Evolutionary conservation across 2,888 invertebrate genomes (phyloP).

Genomic region (Sclerodermus sp.): DNA sequence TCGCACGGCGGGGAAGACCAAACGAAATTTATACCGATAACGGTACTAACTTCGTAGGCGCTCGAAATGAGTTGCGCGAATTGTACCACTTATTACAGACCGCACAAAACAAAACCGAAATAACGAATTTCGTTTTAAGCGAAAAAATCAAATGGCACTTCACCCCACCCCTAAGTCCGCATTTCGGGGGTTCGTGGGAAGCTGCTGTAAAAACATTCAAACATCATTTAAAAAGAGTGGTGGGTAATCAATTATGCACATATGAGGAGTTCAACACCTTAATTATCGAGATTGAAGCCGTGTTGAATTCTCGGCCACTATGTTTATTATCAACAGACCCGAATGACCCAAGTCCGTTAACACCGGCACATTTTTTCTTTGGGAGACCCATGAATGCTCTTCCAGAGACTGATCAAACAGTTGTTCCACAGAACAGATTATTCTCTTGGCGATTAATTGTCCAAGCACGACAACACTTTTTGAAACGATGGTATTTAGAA

Average conservation of each 20-base stretch:
- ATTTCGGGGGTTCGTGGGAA: constrained; percentile 15
- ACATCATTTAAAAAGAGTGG: constrained; percentile 20
- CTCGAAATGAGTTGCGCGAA: constrained; percentile 9
- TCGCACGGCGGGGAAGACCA: constrained; percentile 23
- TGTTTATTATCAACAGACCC: constrained; percentile 18
- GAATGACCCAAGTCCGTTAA: constrained; percentile 13
- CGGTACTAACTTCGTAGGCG: constrained; percentile 30
- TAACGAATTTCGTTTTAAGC: too few species aligned
- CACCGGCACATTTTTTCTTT: constrained; percentile 15
- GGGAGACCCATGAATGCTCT: not conserved
- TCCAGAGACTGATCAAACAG: not conserved
- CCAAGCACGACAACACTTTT: constrained; percentile 14
- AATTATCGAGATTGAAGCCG: constrained; percentile 15
- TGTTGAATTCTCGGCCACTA: constrained; percentile 17
- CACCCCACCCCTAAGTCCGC: constrained; percentile 27
- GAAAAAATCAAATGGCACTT: too few species aligned
- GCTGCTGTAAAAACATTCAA: constrained; percentile 30
- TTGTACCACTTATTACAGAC: not conserved
- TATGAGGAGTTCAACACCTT: constrained; percentile 26
- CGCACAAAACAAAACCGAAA: not conserved
- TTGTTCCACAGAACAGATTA: constrained; percentile 9
- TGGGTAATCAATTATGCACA: constrained; percentile 19
- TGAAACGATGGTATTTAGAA: constrained; percentile 6
- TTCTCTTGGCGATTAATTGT: constrained; percentile 11
- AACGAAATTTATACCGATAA: constrained; percentile 29